Evolutionary conservation across 2,888 invertebrate genomes (phyloP).

Genomic region (Drosophila pullipes): DNA sequence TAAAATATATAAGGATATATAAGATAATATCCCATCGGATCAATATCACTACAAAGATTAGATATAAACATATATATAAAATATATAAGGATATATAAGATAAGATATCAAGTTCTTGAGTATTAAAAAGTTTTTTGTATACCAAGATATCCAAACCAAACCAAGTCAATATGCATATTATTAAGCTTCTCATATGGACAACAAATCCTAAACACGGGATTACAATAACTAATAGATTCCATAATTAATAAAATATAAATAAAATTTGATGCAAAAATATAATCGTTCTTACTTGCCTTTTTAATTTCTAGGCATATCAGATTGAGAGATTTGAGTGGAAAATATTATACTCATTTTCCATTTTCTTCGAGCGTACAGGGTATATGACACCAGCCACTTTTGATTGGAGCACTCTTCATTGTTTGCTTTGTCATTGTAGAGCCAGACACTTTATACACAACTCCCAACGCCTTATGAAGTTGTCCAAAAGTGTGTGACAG

Average conservation of each 20-base stretch:
- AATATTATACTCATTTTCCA: background rate
- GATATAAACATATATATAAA: background rate
- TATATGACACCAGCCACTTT: constrained; percentile 49
- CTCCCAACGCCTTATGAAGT: constrained; percentile 13
- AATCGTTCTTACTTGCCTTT: background rate
- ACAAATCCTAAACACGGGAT: background rate
- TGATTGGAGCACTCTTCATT: constrained; percentile 24
- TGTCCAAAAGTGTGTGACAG: background rate
- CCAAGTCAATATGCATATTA: background rate
- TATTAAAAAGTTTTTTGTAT: background rate
- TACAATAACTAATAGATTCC: background rate
- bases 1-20: background rate
- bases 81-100: background rate
- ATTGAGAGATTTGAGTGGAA: background rate
- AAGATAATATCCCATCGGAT: background rate
- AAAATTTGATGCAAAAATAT: too few relatives aligned
- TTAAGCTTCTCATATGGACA: background rate
- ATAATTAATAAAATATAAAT: background rate
- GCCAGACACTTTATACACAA: constrained; percentile 11
- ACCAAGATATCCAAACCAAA: background rate
- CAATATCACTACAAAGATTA: background rate
- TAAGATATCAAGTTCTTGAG: background rate
- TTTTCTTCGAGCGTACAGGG: background rate
- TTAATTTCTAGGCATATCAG: background rate
- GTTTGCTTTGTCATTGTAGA: constrained; percentile 48